phyloP scores from a whole-genome alignment of 2,113 vertebrate species.

The Platycercus adscitus region DNA sequence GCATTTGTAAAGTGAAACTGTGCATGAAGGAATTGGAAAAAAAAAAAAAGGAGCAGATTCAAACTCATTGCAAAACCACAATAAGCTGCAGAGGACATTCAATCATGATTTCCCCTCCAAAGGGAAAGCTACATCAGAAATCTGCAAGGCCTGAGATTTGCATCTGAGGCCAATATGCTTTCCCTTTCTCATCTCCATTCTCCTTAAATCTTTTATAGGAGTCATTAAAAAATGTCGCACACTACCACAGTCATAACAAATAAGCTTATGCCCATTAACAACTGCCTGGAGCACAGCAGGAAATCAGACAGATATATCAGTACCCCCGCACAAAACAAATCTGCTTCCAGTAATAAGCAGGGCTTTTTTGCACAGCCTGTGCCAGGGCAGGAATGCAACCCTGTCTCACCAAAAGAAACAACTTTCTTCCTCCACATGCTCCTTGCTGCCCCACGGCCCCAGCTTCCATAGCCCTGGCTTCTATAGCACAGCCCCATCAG shows the following conservation, averaged over 20 bases:
- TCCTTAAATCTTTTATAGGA: neutral
- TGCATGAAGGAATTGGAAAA: neutral
- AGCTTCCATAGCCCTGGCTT: neutral
- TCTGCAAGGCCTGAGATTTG: neutral
- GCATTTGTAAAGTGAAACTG: neutral
- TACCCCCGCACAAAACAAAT: neutral
- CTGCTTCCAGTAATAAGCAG: neutral
- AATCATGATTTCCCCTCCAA: neutral
- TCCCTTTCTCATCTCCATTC: neutral
- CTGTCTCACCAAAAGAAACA: neutral
- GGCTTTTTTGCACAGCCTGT: neutral
- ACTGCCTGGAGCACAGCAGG: neutral
- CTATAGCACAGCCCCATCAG: neutral
- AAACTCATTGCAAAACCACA: neutral
- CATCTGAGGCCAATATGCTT: neutral
- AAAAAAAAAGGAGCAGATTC: neutral
- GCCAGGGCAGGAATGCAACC: neutral
- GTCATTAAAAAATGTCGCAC: neutral
- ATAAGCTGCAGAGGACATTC: neutral
- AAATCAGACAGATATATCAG: neutral
- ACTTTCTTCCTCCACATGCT: rapidly evolving
- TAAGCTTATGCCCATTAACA: neutral
- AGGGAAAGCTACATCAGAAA: neutral
- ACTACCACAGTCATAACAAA: neutral
- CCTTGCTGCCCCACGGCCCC: rapidly evolving